phyloP scores from a whole-genome alignment of 2,888 invertebrate species.

The Julus scanicus region DNA sequence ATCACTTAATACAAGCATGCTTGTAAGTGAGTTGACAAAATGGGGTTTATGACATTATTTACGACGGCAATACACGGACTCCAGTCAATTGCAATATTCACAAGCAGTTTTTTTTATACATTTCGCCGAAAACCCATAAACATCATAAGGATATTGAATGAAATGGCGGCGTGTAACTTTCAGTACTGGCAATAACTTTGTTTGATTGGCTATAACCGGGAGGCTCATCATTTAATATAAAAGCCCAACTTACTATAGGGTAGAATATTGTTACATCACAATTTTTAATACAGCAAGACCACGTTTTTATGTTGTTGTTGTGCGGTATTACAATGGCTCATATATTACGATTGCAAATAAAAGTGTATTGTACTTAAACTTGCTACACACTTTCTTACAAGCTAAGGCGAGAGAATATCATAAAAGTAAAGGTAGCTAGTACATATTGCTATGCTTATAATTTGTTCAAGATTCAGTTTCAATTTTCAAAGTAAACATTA shows the following conservation, averaged over 20 bases:
- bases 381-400: no score
- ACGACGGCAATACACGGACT: background rate
- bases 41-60: conserved; percentile 20
- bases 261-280: background rate
- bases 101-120: conserved; percentile 8
- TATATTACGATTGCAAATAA: no score
- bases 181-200: conserved; percentile 10
- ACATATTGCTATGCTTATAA: no score
- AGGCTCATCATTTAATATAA: background rate
- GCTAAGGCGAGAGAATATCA: no score
- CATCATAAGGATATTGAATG: conserved; percentile 11
- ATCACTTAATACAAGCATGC: conserved; percentile 28
- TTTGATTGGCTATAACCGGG: conserved; percentile 4
- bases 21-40: conserved; percentile 26
- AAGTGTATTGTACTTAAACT: no score
- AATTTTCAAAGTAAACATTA: no score
- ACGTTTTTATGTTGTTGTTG: background rate
- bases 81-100: background rate
- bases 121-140: conserved; percentile 28
- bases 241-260: background rate
- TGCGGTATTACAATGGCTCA: background rate
- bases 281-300: background rate
- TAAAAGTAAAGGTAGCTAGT: no score
- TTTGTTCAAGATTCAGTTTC: no score
- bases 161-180: background rate